Evolutionary conservation across 2,113 vertebrate genomes (phyloP).

Genomic region (Martes martes): DNA sequence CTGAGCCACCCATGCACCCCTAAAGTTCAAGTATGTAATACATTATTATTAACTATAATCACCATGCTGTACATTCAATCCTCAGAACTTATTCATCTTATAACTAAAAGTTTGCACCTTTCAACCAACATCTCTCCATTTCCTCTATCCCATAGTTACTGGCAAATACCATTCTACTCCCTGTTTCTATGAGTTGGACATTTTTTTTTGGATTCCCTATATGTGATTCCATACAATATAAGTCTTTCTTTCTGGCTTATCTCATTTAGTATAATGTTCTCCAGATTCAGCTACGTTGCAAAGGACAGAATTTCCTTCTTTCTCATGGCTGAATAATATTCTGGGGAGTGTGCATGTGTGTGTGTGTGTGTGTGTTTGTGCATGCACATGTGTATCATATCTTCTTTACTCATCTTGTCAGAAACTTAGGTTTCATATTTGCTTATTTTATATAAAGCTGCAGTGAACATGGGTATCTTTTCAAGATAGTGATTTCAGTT

Average conservation of each 20-base stretch:
- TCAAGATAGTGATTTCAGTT: background rate
- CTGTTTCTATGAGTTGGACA: background rate
- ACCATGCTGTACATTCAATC: background rate
- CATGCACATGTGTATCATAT: background rate
- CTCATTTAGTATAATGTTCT: background rate
- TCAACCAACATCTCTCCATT: background rate
- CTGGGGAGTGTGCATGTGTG: background rate
- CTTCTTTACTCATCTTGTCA: background rate
- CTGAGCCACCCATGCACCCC: no score
- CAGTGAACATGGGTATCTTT: background rate
- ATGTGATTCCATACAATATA: background rate
- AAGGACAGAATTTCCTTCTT: background rate
- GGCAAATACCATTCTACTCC: background rate
- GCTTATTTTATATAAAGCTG: background rate
- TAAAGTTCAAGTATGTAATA: background rate
- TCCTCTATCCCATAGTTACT: background rate
- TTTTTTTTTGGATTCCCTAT: background rate
- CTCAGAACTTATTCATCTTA: background rate
- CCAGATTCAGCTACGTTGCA: background rate
- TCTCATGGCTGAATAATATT: background rate
- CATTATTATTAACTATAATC: background rate
- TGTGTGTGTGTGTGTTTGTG: accelerated
- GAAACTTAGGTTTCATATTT: background rate
- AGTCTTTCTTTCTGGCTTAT: background rate
- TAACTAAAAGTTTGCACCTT: background rate